Evolutionary conservation across 2,113 vertebrate species (phyloP).

Genomic region (Urocynchramus pylzowi): DNA sequence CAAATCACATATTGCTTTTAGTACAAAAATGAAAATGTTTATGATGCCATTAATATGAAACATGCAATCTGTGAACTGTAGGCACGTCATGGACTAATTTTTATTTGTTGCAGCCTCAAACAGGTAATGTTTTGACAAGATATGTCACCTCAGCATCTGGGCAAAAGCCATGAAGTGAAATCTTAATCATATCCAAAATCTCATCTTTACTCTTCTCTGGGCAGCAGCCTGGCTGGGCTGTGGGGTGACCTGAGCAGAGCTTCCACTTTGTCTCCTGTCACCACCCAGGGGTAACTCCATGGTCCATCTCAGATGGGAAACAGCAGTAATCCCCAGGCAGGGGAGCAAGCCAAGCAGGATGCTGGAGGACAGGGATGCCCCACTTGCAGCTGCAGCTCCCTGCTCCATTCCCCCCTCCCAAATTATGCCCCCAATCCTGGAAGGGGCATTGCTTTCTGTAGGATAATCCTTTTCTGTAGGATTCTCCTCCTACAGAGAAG

Average conservation of each 20-base stretch:
- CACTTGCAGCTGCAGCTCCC: accelerated
- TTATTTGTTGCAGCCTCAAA: background rate
- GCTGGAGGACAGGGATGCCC: background rate
- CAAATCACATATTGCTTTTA: background rate
- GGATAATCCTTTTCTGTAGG: no score
- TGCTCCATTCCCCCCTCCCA: background rate
- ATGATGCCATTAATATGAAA: background rate
- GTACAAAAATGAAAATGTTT: background rate
- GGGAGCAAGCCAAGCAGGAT: background rate
- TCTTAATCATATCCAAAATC: background rate
- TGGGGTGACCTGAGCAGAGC: background rate
- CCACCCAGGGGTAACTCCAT: background rate
- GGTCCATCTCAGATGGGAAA: background rate
- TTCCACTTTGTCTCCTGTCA: background rate
- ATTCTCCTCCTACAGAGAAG: no score
- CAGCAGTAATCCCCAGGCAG: background rate
- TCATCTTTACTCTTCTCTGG: background rate
- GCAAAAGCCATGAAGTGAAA: background rate
- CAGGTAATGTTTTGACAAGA: background rate
- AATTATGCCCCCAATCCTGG: background rate
- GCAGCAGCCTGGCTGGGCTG: background rate
- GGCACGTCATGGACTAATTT: background rate
- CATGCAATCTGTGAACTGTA: background rate
- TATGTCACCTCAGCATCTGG: background rate
- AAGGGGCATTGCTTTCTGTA: background rate